Percentiles rank a stretch among this genome's conserved stretches.
phyloP scores from a whole-genome alignment of 1,140 invertebrate genomes.

The Brachionus koreanus region DNA sequence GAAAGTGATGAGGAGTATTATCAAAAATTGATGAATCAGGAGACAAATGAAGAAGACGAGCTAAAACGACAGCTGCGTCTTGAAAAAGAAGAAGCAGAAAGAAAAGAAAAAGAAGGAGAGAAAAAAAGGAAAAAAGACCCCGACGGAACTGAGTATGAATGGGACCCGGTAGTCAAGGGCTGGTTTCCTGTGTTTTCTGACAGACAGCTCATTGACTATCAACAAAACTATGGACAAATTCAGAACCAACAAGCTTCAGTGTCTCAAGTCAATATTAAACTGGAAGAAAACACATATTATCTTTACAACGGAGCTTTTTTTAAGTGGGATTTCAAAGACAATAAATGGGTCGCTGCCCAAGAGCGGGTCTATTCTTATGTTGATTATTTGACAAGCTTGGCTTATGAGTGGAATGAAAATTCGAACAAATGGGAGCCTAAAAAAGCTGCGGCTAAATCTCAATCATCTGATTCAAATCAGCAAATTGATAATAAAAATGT shows the following conservation, averaged over 20 bases:
- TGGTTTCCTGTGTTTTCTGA: slow-evolving; percentile 43
- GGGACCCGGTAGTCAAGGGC: slow-evolving; percentile 64
- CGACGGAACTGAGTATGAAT: slow-evolving; percentile 83
- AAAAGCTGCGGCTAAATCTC: background rate
- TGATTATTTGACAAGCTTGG: slow-evolving; percentile 34
- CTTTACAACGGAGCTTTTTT: slow-evolving; percentile 39
- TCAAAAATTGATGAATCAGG: background rate
- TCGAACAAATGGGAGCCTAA: slow-evolving; percentile 29
- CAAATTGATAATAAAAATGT: background rate
- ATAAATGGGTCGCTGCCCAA: slow-evolving; percentile 14
- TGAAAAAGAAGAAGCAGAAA: slow-evolving; percentile 30
- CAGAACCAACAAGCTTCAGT: background rate
- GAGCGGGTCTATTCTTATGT: slow-evolving; percentile 11
- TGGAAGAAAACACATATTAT: slow-evolving; percentile 21
- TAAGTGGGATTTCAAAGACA: slow-evolving; percentile 14
- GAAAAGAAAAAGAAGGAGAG: slow-evolving; percentile 20
- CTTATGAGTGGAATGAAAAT: slow-evolving; percentile 41
- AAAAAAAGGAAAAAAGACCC: slow-evolving; percentile 70
- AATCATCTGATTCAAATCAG: background rate
- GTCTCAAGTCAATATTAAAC: background rate
- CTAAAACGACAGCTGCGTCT: slow-evolving; percentile 17
- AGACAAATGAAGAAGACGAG: background rate
- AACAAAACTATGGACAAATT: slow-evolving; percentile 18
- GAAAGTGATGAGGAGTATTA: slow-evolving; percentile 36
- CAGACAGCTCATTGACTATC: slow-evolving; percentile 29